Evolutionary conservation across 2,888 invertebrate species (phyloP).

Genomic region (Pterostichus madidus): DNA sequence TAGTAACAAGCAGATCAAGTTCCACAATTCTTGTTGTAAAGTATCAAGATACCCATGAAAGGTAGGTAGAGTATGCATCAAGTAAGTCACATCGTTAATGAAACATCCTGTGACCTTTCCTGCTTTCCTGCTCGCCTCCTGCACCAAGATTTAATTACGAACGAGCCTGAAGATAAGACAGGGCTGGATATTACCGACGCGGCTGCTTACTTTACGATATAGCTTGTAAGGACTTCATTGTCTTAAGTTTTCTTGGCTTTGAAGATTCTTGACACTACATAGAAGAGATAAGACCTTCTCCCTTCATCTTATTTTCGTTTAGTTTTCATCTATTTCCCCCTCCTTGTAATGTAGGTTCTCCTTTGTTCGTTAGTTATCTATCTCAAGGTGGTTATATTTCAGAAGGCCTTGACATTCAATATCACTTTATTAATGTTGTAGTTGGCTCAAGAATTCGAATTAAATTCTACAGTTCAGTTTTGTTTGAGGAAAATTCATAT

Average conservation of each 20-base stretch:
- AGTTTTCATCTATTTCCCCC: conserved; percentile 18
- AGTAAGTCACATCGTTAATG: conserved; percentile 45
- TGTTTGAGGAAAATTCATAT: too few species aligned
- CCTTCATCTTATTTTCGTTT: conserved; percentile 5
- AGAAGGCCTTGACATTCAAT: conserved; percentile 12
- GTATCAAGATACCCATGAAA: conserved; percentile 20
- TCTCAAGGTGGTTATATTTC: background rate
- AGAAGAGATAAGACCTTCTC: conserved; percentile 13
- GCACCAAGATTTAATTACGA: conserved; percentile 56
- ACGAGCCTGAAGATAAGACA: conserved; percentile 55
- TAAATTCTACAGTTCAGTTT: background rate
- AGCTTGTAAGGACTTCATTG: conserved; percentile 60
- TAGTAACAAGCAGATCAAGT: conserved; percentile 8
- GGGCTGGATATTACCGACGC: conserved; percentile 50
- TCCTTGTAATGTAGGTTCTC: background rate
- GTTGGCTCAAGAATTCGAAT: background rate
- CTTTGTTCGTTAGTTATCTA: background rate
- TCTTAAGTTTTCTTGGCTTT: conserved; percentile 43
- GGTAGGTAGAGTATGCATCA: conserved; percentile 3
- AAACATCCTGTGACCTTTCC: conserved; percentile 55
- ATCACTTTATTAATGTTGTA: conserved; percentile 3
- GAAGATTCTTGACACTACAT: conserved; percentile 35
- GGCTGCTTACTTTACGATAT: conserved; percentile 55
- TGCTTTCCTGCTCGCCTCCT: background rate
- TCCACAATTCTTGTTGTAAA: background rate